A percentile compares a stretch with the other conserved stretches of the same genome.
Evolutionary conservation across 1,140 invertebrate species (phyloP).

Genomic region (Marisa cornuarietis): DNA sequence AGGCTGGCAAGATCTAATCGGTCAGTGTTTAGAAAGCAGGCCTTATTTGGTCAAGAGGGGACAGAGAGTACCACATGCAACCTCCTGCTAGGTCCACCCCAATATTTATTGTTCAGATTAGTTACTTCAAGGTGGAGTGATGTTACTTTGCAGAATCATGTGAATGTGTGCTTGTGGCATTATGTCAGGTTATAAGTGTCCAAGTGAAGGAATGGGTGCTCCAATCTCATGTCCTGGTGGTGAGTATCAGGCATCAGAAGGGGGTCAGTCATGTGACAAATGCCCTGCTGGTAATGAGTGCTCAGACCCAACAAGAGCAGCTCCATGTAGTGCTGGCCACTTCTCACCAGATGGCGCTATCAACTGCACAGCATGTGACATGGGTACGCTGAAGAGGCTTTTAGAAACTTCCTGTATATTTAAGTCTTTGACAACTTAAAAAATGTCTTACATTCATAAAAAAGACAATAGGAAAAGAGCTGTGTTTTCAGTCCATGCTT

Average conservation of each 20-base stretch:
- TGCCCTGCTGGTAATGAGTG: slow-evolving; percentile 57
- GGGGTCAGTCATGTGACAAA: slow-evolving; percentile 38
- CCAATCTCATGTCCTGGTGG: slow-evolving; percentile 48
- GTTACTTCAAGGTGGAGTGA: background rate
- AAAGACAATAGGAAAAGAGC: no score
- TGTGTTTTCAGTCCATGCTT: no score
- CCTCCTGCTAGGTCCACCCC: no score
- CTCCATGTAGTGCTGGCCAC: slow-evolving; percentile 45
- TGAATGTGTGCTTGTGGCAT: slow-evolving; percentile 12
- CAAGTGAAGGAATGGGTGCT: slow-evolving; percentile 39
- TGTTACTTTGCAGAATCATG: background rate
- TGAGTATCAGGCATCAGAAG: slow-evolving; percentile 43
- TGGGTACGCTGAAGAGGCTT: slow-evolving; percentile 44
- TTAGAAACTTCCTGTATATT: no score
- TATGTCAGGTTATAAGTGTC: slow-evolving; percentile 56
- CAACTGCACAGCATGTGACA: slow-evolving; percentile 46
- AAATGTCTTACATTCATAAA: no score
- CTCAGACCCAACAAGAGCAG: slow-evolving; percentile 46
- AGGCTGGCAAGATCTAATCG: no score
- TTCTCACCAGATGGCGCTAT: slow-evolving; percentile 37
- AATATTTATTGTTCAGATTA: background rate
- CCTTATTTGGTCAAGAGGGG: background rate
- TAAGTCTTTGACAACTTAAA: no score
- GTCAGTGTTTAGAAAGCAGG: no score
- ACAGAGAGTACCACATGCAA: background rate